Conservation (phyloP, 2,888 invertebrate species). For the Amphipyra tragopoginis region DNA sequence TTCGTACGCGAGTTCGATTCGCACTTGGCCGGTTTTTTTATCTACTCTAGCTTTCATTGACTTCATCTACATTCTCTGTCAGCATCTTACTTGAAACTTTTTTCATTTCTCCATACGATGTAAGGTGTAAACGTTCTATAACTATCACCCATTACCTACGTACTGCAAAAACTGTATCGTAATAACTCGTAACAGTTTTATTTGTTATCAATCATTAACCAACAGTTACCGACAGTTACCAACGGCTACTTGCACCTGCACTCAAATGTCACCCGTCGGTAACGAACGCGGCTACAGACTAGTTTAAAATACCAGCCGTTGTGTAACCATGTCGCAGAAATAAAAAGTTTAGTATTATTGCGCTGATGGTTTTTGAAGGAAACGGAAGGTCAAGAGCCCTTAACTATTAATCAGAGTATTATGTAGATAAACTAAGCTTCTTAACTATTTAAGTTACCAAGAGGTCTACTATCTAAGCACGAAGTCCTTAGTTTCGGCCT, state of each 20-base stretch:
- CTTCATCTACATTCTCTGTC: too few relatives aligned
- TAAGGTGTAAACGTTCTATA: neutral
- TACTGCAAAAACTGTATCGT: conserved; percentile 14
- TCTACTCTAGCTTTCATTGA: too few relatives aligned
- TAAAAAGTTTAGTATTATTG: conserved; percentile 9
- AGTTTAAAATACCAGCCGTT: conserved; percentile 50
- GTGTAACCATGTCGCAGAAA: conserved; percentile 14
- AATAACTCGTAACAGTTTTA: conserved; percentile 21
- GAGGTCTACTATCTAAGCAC: too few relatives aligned
- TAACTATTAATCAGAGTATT: too few relatives aligned
- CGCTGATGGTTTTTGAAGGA: neutral
- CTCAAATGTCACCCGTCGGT: conserved; percentile 43
- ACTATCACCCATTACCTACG: conserved; percentile 11
- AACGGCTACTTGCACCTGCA: conserved; percentile 47
- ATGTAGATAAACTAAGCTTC: too few relatives aligned
- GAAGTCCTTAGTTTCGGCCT: too few relatives aligned
- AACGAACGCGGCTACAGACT: conserved; percentile 27
- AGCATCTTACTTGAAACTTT: neutral
- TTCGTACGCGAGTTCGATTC: too few relatives aligned
- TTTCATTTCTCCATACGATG: neutral
- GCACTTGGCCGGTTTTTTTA: too few relatives aligned
- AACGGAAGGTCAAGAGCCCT: too few relatives aligned
- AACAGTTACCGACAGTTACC: conserved; percentile 31
- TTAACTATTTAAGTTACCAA: too few relatives aligned
- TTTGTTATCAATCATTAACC: conserved; percentile 14